A percentile compares a stretch with the other conserved stretches of the same genome.
phyloP scores from a whole-genome alignment of 2,797 vertebrate species.

The Scolopax rusticola region DNA sequence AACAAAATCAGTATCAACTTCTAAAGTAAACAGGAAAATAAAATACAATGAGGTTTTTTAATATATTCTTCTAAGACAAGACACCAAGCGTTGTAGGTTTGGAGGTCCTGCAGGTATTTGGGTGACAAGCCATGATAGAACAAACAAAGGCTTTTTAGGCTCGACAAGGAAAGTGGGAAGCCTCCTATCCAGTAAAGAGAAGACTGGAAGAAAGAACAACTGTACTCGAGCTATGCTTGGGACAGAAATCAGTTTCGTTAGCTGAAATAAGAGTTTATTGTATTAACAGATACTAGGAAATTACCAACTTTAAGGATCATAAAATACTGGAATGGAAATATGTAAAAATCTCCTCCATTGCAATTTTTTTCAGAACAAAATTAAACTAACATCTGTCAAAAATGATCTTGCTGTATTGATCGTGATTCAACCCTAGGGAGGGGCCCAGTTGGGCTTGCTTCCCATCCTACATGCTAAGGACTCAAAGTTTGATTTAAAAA shows the following conservation, averaged over 20 bases:
- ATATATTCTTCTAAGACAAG: not conserved
- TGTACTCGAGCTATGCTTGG: not conserved
- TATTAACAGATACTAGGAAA: not conserved
- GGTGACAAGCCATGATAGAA: not conserved
- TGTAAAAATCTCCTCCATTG: not conserved
- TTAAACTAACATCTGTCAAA: not conserved
- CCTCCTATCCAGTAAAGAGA: not conserved
- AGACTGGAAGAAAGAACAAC: not conserved
- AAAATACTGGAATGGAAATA: not conserved
- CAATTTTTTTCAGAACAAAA: not conserved
- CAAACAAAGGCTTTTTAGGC: not conserved
- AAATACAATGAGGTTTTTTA: not conserved
- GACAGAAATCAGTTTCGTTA: not conserved
- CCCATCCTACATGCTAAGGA: not conserved
- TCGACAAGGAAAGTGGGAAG: not conserved
- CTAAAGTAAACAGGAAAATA: not conserved
- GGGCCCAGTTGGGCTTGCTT: not conserved
- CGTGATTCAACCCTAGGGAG: not conserved
- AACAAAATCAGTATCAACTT: not conserved
- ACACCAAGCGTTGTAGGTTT: not conserved
- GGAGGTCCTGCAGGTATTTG: not conserved
- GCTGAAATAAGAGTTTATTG: not conserved
- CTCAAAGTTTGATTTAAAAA: not conserved
- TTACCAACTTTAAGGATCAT: not conserved
- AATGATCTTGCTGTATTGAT: not conserved